phyloP scores from a whole-genome alignment of 37 sponge, comb jelly and placozoan genomes.

The Cliona cf. orientalis region DNA sequence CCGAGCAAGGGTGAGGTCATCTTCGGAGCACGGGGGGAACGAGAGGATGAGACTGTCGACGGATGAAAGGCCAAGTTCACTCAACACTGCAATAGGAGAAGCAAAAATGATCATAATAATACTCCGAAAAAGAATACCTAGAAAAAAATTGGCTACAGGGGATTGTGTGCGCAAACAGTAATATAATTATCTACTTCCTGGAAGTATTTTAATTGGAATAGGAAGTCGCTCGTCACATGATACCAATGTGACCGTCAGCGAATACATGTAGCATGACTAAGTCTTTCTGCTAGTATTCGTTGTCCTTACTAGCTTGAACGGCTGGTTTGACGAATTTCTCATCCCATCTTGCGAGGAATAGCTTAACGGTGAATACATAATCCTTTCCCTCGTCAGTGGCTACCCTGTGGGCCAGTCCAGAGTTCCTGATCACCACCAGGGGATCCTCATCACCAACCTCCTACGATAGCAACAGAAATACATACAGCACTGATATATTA shows the following conservation, averaged over 20 bases:
- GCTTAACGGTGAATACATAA: slow-evolving; percentile 52
- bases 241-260: too few species aligned
- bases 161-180: too few species aligned
- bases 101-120: too few species aligned
- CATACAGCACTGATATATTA: background rate
- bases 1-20: slow-evolving; percentile 18
- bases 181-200: too few species aligned
- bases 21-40: slow-evolving; percentile 33
- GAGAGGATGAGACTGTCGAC: slow-evolving; percentile 50
- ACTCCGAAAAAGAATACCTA: too few species aligned
- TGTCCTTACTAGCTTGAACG: slow-evolving; percentile 40
- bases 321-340: slow-evolving; percentile 35
- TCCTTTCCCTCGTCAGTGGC: slow-evolving; percentile 3
- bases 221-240: too few species aligned
- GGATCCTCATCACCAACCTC: background rate
- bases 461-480: background rate
- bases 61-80: slow-evolving; percentile 48
- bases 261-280: too few species aligned
- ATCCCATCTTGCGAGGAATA: slow-evolving; percentile 57
- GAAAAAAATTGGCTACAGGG: too few species aligned
- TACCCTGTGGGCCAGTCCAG: slow-evolving; percentile 34
- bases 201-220: too few species aligned
- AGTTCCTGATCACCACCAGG: slow-evolving; percentile 22
- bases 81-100: too few species aligned
- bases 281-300: too few species aligned